Percentiles rank a stretch among this genome's conserved stretches.
These are phyloP conservation scores for Ochlodes sylvanus DNA, from an alignment of 2,888 invertebrate genomes.

Conservation along the genomic window DNA sequence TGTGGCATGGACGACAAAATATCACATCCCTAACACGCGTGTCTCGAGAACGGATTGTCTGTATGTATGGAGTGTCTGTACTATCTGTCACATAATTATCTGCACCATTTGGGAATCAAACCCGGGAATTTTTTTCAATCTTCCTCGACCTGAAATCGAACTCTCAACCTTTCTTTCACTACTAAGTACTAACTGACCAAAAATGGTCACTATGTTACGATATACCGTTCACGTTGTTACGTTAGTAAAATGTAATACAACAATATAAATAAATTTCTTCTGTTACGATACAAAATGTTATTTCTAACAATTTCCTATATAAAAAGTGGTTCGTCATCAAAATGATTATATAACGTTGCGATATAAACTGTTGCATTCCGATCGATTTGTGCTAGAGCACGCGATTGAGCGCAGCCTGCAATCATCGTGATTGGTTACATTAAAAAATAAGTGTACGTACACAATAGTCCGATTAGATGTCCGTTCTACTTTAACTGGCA, in stretches of 20 bases:
- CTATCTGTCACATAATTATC: no score
- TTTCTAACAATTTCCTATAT: conserved; percentile 24
- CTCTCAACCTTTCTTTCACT: no score
- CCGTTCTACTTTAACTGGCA: neutral
- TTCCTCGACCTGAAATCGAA: no score
- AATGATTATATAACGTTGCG: conserved; percentile 31
- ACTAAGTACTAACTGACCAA: no score
- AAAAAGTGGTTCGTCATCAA: conserved; percentile 34
- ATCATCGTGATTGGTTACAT: conserved; percentile 30
- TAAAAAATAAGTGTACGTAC: conserved; percentile 19
- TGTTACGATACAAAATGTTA: neutral
- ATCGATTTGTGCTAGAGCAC: conserved; percentile 22
- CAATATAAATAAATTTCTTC: neutral
- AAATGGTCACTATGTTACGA: neutral
- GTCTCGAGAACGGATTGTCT: no score
- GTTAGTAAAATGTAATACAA: neutral
- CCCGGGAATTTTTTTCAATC: no score
- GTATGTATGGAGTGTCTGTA: no score
- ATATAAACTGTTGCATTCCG: conserved; percentile 32
- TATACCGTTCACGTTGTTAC: neutral
- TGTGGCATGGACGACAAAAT: no score
- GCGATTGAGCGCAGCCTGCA: conserved; percentile 21
- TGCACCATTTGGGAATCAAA: no score
- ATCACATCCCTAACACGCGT: no score
- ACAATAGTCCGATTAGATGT: conserved; percentile 20